Conservation (phyloP, 2,888 invertebrate species). For the Zhuqinia jingwanae region DNA sequence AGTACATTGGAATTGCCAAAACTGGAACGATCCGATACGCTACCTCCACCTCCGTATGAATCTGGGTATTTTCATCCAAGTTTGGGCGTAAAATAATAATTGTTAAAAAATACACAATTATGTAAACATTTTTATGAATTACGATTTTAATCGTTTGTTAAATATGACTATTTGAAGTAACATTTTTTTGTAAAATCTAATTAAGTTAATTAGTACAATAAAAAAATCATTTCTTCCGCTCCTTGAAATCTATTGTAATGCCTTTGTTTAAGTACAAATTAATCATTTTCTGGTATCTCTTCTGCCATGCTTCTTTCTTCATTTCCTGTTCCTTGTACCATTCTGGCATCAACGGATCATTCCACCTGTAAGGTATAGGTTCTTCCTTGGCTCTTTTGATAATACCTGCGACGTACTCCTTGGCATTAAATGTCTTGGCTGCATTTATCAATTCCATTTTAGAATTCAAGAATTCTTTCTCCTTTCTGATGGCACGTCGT, state of each 20-base stretch:
- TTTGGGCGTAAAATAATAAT: slow-evolving; percentile 1
- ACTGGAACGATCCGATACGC: slow-evolving; percentile 58
- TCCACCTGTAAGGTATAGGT: slow-evolving; percentile 82
- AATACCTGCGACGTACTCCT: slow-evolving; percentile 86
- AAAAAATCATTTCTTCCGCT: slow-evolving; percentile 31
- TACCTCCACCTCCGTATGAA: slow-evolving; percentile 64
- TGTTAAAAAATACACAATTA: too few relatives aligned
- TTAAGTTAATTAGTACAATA: not conserved
- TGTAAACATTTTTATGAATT: too few relatives aligned
- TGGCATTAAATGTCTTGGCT: slow-evolving; percentile 89
- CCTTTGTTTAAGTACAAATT: slow-evolving; percentile 68
- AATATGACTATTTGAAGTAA: not conserved
- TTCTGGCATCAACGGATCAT: slow-evolving; percentile 86
- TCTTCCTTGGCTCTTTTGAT: slow-evolving; percentile 85
- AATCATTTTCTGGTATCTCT: slow-evolving; percentile 67
- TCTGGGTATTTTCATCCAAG: slow-evolving; percentile 65
- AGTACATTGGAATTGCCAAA: slow-evolving; percentile 42
- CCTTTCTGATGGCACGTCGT: slow-evolving; percentile 87
- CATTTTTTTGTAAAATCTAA: slow-evolving; percentile 10
- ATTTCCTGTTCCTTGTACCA: slow-evolving; percentile 85
- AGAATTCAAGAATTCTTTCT: slow-evolving; percentile 88
- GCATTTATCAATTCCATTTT: slow-evolving; percentile 86
- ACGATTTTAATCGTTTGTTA: too few relatives aligned
- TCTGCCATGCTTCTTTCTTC: slow-evolving; percentile 54
- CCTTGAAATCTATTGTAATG: slow-evolving; percentile 49